A percentile compares a stretch with the other conserved stretches of the same genome.
Evolutionary conservation across 2,113 vertebrate species (phyloP).

Genomic region (Porphyrio hochstetteri): DNA sequence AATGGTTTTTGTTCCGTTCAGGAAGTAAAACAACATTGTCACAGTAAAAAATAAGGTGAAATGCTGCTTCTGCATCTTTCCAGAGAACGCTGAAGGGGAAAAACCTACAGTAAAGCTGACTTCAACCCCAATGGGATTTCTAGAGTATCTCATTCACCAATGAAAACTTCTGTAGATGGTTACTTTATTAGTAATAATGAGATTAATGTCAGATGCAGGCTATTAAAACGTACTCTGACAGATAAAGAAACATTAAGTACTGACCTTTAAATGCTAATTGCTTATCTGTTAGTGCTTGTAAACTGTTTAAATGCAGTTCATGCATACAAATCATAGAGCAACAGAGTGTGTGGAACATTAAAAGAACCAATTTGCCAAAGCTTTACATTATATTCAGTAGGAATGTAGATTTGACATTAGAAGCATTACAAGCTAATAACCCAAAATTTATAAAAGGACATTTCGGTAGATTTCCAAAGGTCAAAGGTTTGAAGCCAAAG

Average conservation of each 20-base stretch:
- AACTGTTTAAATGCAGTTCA: background rate
- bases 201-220: background rate
- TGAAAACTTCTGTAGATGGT: background rate
- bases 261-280: conserved; percentile 36
- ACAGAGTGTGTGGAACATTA: background rate
- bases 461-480: background rate
- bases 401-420: background rate
- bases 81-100: background rate
- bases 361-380: background rate
- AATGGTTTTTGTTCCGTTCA: background rate
- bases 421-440: background rate
- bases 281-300: background rate
- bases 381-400: background rate
- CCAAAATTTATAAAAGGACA: background rate
- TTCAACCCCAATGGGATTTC: background rate
- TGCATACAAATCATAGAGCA: background rate
- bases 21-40: background rate
- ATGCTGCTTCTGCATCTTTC: background rate
- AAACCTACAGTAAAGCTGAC: background rate
- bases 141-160: background rate
- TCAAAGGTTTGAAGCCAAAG: background rate
- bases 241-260: background rate
- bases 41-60: background rate
- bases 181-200: background rate
- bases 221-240: background rate